Percentiles rank a stretch among this genome's conserved stretches.
Conservation (phyloP, 2,888 invertebrate genomes). For the Epiblema foenella region DNA sequence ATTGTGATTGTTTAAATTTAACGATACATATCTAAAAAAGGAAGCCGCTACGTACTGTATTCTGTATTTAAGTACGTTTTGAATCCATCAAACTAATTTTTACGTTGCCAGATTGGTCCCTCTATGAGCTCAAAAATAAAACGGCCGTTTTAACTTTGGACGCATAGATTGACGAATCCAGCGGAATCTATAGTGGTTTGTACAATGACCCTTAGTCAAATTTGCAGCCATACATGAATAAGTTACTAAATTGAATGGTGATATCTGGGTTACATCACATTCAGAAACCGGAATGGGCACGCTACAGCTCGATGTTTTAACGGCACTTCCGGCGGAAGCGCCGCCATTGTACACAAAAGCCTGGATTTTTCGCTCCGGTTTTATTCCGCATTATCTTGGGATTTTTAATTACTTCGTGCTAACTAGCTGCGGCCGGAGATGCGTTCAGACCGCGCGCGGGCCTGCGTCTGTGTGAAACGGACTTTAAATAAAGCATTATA, state of each 20-base stretch:
- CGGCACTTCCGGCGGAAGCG: conserved; percentile 19
- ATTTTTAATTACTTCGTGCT: conserved; percentile 40
- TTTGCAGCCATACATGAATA: background rate
- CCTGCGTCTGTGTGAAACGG: conserved; percentile 5
- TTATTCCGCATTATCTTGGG: conserved; percentile 34
- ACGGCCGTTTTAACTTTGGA: too few relatives aligned
- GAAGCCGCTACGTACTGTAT: too few relatives aligned
- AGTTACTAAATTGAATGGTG: too few relatives aligned
- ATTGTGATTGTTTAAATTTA: too few relatives aligned
- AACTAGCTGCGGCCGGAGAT: conserved; percentile 5
- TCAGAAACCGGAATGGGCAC: background rate
- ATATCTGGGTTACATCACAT: background rate
- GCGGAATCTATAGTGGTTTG: too few relatives aligned
- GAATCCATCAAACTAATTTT: too few relatives aligned
- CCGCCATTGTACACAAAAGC: conserved; percentile 28
- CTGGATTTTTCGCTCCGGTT: conserved; percentile 28
- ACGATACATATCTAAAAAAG: too few relatives aligned
- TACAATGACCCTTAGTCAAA: background rate
- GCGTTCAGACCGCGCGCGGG: background rate
- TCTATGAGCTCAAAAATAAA: too few relatives aligned
- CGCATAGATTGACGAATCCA: too few relatives aligned
- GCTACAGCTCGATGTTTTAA: conserved; percentile 12
- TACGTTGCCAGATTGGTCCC: too few relatives aligned
- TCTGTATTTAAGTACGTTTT: too few relatives aligned
- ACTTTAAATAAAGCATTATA: conserved; percentile 2